Base-by-base conservation (phyloP, 2,888 invertebrate genomes). In the Ischnura elegans region DNA sequence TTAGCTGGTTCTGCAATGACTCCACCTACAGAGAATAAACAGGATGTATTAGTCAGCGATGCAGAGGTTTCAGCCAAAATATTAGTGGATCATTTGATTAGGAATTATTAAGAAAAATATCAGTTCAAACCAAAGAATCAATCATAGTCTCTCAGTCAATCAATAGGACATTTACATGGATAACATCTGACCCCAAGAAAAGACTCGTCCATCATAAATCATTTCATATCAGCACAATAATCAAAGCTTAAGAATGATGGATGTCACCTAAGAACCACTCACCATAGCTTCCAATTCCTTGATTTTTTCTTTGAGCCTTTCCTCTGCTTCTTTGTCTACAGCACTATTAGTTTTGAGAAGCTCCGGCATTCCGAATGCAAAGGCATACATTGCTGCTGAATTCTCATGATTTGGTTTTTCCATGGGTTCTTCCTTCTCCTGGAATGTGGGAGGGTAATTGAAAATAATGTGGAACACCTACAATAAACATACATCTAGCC, bases 321-420 rank as follows among this genome's bases (percentile, higher is more conserved):
- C 95, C 2, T 96, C 94, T 93, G 96, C 95, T 2, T 94, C 94
- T 61, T 94, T 94, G 94, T 95, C 95, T 66, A 94, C 94, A 16
- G 94, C 94, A 19, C 96, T 94, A 86, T 51, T 61, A 13, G 42
- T 25, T 43, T 61, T 66, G 1, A 90, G 42, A 36, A 90, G 90
- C 43, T 90, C 90, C 16, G 90, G 90, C 90, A 90, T 90, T 61
- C 90, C 90, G 66, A 90, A 90, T 90, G 90, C 90, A 61, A 90
- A 66, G 10, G 90, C 90, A 90, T 90, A 90, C 90, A 90, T 90
- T 61, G 90, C 90, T n/a, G 90, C 90, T 43, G 90, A 90, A n/a
- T 90, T 61, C 43, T 90, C 90, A 66, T 90, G 90, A 51, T 43
- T 90, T 66, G 90, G 90, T 43, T 61, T 19, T 13, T 90, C 55